Evolutionary conservation across 2,888 invertebrate genomes (phyloP).

Genomic region (Parnassius mnemosyne): DNA sequence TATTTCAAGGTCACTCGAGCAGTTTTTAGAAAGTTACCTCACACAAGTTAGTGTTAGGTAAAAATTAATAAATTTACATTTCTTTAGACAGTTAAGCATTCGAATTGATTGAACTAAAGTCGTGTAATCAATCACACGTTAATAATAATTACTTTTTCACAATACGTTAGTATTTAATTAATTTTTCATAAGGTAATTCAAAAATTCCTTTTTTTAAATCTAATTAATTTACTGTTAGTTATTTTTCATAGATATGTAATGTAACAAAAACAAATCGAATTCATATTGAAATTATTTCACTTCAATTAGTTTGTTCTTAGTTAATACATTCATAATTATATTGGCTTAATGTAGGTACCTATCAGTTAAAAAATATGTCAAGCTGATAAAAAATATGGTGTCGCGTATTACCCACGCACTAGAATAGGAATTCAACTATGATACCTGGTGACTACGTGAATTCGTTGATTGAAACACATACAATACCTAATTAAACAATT

Average conservation of each 20-base stretch:
- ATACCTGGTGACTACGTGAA: background rate
- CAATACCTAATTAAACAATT: too few species aligned
- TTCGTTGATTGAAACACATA: too few species aligned
- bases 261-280: constrained; percentile 9
- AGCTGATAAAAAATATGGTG: constrained; percentile 20
- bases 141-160: background rate
- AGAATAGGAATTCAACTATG: constrained; percentile 15
- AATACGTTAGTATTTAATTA: background rate
- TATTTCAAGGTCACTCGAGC: constrained; percentile 79
- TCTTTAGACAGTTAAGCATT: constrained; percentile 18
- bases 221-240: too few species aligned
- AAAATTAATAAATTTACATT: constrained; percentile 47
- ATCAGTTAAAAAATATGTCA: constrained; percentile 15
- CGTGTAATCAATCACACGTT: background rate
- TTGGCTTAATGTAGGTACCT: constrained; percentile 6
- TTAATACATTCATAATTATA: constrained; percentile 11
- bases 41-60: constrained; percentile 59
- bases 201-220: too few species aligned
- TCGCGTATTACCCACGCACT: constrained; percentile 16
- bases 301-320: constrained; percentile 16
- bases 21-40: constrained; percentile 81
- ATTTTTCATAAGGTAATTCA: too few species aligned
- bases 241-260: background rate
- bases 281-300: constrained; percentile 14
- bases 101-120: background rate